phyloP scores from a whole-genome alignment of 1,140 invertebrate genomes.

The Ctenoplectra terminalis region DNA sequence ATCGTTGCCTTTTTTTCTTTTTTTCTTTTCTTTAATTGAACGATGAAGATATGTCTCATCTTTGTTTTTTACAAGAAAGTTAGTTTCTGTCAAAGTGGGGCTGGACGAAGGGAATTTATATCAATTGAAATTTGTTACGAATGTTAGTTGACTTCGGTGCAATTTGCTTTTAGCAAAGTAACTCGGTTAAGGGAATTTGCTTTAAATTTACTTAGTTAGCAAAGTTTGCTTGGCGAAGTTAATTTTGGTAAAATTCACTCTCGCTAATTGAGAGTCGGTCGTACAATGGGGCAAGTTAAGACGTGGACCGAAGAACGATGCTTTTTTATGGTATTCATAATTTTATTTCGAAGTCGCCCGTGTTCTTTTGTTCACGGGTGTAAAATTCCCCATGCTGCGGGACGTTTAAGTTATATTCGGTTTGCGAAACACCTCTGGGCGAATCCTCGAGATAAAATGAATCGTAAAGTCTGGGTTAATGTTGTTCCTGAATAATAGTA shows the following conservation, averaged over 20 bases:
- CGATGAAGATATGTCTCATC: too few relatives aligned
- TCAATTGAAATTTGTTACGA: slow-evolving; percentile 13
- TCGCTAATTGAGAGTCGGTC: slow-evolving; percentile 22
- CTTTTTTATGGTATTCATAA: slow-evolving; percentile 26
- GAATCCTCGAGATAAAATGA: not conserved
- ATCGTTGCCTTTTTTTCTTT: too few relatives aligned
- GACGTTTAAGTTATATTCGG: not conserved
- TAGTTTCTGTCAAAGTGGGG: not conserved
- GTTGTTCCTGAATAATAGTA: not conserved
- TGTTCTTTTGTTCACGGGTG: not conserved
- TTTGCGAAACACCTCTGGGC: not conserved
- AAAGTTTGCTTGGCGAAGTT: slow-evolving; percentile 28
- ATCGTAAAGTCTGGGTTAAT: not conserved
- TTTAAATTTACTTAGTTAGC: slow-evolving; percentile 27
- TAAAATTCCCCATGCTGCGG: not conserved
- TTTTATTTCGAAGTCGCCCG: not conserved
- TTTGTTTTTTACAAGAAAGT: not conserved
- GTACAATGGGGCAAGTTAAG: slow-evolving; percentile 34
- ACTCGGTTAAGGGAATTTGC: slow-evolving; percentile 31
- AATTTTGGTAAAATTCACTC: slow-evolving; percentile 35
- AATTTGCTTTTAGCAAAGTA: slow-evolving; percentile 40
- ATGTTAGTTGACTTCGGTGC: slow-evolving; percentile 15
- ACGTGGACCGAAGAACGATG: slow-evolving; percentile 15
- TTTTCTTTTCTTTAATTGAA: too few relatives aligned
- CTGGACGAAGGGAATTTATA: not conserved